A percentile compares a stretch with the other conserved stretches of the same genome.
Conservation (phyloP, 2,888 invertebrate genomes). For the Fragum whitleyi region DNA sequence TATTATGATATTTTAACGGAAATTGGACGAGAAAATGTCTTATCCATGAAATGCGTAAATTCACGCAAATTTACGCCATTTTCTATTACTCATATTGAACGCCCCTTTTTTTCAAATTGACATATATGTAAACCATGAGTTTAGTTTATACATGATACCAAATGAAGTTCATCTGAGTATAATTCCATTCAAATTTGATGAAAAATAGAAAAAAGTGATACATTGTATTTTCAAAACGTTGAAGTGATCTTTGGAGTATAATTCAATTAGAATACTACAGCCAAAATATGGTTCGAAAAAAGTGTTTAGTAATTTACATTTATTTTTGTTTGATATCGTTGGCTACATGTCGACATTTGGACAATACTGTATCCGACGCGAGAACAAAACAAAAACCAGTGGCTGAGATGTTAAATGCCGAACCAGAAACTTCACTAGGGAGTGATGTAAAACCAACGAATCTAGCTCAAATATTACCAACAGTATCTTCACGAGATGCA, state of each 20-base stretch:
- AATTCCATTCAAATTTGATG: no score
- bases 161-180: no score
- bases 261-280: no score
- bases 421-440: neutral
- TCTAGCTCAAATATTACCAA: neutral
- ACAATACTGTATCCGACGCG: slow-evolving; percentile 22
- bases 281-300: neutral
- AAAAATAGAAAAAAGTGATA: no score
- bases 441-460: neutral
- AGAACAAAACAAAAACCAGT: slow-evolving; percentile 10
- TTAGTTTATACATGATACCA: no score
- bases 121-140: no score
- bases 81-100: no score
- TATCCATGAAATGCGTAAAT: neutral
- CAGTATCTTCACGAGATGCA: neutral
- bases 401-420: neutral
- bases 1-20: neutral
- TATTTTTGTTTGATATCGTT: neutral
- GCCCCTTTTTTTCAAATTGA: no score
- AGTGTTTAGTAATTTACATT: neutral
- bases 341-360: slow-evolving; percentile 23
- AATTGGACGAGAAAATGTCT: neutral
- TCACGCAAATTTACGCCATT: no score
- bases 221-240: no score
- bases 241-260: no score